These are phyloP conservation scores for Parnassius smintheus DNA, from an alignment of 2,888 invertebrate species.

Conservation along the genomic window DNA sequence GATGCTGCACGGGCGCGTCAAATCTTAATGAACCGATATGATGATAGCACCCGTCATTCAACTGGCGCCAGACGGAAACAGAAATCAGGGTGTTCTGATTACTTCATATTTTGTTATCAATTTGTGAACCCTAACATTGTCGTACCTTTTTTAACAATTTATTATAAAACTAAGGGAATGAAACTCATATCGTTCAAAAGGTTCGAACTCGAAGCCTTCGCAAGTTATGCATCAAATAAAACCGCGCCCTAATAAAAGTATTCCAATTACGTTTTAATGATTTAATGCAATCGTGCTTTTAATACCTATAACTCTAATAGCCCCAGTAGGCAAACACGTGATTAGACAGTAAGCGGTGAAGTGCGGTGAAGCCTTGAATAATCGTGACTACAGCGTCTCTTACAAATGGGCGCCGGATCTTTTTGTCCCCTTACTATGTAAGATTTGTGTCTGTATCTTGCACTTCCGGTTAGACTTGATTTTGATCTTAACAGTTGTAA, in stretches of 20 bases:
- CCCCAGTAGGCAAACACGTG: not conserved
- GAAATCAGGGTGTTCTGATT: constrained; percentile 11
- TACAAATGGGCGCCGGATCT: not conserved
- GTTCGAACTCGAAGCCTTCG: no score
- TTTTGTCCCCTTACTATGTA: not conserved
- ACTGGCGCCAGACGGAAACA: constrained; percentile 16
- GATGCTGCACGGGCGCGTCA: constrained; percentile 12
- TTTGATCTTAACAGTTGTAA: not conserved
- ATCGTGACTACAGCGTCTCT: not conserved
- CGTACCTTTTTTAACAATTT: no score
- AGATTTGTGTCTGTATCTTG: not conserved
- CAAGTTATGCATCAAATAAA: no score
- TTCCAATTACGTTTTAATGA: not conserved
- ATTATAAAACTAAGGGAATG: no score
- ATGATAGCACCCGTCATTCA: not conserved
- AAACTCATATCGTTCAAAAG: no score
- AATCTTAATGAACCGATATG: not conserved
- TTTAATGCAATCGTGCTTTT: not conserved
- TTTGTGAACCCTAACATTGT: no score
- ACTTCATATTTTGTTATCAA: not conserved
- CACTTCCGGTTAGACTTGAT: constrained; percentile 2
- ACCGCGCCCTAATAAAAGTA: no score
- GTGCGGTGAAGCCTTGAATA: not conserved
- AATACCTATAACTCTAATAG: not conserved
- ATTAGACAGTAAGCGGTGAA: not conserved